phyloP scores from a whole-genome alignment of 2,113 vertebrate species.

The Ptilonorhynchus violaceus region DNA sequence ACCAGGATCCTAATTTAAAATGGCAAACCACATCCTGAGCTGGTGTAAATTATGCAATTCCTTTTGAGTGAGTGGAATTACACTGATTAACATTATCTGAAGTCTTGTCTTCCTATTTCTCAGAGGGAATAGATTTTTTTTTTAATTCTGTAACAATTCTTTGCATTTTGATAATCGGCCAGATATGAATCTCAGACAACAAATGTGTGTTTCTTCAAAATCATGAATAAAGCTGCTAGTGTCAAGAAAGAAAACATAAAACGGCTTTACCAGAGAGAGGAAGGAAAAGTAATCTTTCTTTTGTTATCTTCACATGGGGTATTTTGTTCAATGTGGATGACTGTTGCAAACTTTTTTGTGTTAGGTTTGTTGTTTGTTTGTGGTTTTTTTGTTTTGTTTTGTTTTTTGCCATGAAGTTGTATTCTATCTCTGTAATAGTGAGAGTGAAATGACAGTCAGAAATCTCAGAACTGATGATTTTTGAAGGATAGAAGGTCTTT shows the following conservation, averaged over 20 bases:
- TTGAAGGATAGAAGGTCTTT: neutral
- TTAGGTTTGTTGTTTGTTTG: neutral
- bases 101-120: neutral
- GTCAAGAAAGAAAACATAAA: neutral
- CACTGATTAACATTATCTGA: neutral
- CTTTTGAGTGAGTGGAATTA: neutral
- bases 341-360: neutral
- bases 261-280: neutral
- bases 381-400: neutral
- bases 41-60: neutral
- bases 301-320: neutral
- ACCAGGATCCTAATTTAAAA: conserved; percentile 5
- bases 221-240: neutral
- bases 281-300: neutral
- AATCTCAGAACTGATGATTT: neutral
- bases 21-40: neutral
- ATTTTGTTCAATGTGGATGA: neutral
- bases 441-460: neutral
- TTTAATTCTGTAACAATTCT: neutral
- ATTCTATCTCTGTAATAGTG: neutral
- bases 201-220: neutral
- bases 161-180: neutral
- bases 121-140: neutral
- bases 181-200: neutral
- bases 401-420: neutral